Evolutionary conservation across 2,888 invertebrate genomes (phyloP), one percentile per base, ranked within the genome.

Genomic region (Lacanobia oleracea): DNA sequence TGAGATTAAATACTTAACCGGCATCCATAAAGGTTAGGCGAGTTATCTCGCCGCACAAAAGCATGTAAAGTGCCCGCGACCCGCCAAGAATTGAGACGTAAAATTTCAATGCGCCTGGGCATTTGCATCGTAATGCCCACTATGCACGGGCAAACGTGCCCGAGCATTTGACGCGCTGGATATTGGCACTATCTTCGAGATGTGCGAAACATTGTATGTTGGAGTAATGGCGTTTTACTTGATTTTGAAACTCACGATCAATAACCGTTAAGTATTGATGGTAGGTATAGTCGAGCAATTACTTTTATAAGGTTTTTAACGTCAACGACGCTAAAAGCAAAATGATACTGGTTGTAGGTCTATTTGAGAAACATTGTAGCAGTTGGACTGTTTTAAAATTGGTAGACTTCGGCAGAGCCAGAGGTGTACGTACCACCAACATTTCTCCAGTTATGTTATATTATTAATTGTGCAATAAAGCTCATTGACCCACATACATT

Each of bases 11-110:
- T 84, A 87, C 81, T 86, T 84, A 83, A 82, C 76, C 77, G 76
- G 74, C 79, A 82, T 75, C 77, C 78, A 81, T 86, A 82, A 86
- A 83, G 73, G 74, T 67, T 72, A 77, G 76, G 68, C 61, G 78
- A 77, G 69, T 75, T 79, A 85, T 82, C 81, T 84, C 16, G 78
- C 75, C 75, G 82, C 82, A 82, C 82, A 87, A 88, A 87, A 83
- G 84, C 81, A 87, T 86, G 87, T 82, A 87, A 88, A 89, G 81
- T 81, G 78, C 53, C 70, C 72, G 60, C 72, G 75, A 73, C 73
- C 77, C 82, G 76, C 78, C 84, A 82, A 85, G 82, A 86, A 92
- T 92, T 91, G 90, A 92, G 91, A 91, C 89, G 86, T 91, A 86
- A 91, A 91, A 88, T 89, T 88, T 88, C 88, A 88, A 86, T 87